Conservation (phyloP, 2,797 vertebrate species). For the Carcharodon carcharias region DNA sequence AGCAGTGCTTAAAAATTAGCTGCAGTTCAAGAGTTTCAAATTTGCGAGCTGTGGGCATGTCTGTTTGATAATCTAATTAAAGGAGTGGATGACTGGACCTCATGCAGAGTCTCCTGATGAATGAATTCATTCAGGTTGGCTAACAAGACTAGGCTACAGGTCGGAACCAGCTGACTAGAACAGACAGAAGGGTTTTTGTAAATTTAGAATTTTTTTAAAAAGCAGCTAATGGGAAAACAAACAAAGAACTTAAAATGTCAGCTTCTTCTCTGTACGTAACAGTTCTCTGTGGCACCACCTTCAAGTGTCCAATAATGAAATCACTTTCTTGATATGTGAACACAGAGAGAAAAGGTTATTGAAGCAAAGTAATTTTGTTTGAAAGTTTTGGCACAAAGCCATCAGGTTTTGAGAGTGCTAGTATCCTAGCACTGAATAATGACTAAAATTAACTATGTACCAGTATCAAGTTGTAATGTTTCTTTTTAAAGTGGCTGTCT, state of each 20-base stretch:
- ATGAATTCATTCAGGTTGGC: slow-evolving; percentile 34
- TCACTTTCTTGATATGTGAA: not conserved
- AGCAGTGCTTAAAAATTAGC: not conserved
- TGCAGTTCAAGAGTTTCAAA: slow-evolving; percentile 22
- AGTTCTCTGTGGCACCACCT: not conserved
- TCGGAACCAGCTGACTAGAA: not conserved
- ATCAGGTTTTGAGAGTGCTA: not conserved
- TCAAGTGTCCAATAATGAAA: not conserved
- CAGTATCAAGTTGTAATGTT: not conserved
- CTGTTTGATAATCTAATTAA: slow-evolving; percentile 16
- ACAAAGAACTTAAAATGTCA: not conserved
- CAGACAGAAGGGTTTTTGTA: slow-evolving; percentile 22
- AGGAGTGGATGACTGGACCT: not conserved
- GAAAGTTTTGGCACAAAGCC: not conserved
- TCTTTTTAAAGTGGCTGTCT: not conserved
- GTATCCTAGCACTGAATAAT: not conserved
- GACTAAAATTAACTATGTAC: slow-evolving; percentile 9
- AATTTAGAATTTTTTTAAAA: not conserved
- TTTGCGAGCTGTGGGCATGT: not conserved
- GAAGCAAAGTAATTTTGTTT: not conserved
- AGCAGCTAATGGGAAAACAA: not conserved
- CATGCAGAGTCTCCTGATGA: slow-evolving; percentile 21
- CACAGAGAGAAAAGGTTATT: not conserved
- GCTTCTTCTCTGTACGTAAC: not conserved
- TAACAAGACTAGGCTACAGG: not conserved